Percentiles rank a stretch among this genome's conserved stretches.
Conservation (phyloP, 2,797 vertebrate species). For the Rhabdomys pumilio region DNA sequence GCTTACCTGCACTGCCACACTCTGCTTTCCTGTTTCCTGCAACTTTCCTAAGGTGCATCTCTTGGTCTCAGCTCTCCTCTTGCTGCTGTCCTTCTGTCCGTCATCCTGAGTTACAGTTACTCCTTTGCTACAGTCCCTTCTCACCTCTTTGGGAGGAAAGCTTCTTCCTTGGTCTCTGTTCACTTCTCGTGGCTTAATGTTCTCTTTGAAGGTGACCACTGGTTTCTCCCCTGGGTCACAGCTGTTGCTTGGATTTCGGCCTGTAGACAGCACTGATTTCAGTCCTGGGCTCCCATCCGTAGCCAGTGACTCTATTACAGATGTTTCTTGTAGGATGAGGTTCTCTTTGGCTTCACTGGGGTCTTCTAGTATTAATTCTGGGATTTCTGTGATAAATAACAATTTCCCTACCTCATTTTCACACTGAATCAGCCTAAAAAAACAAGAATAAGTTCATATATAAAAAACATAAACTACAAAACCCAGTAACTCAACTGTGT, state of each 20-base stretch:
- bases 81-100: slow-evolving; percentile 94
- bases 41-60: slow-evolving; percentile 92
- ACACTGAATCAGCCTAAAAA: slow-evolving; percentile 95
- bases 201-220: slow-evolving; percentile 98
- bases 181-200: slow-evolving; percentile 96
- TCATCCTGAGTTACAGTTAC: slow-evolving; percentile 91
- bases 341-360: slow-evolving; percentile 94
- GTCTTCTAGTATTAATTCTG: slow-evolving; percentile 95
- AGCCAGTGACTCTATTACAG: slow-evolving; percentile 91
- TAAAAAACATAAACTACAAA: slow-evolving; percentile 67
- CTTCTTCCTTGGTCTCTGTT: slow-evolving; percentile 92
- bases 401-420: slow-evolving; percentile 94
- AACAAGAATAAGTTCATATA: slow-evolving; percentile 74
- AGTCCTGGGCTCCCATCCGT: slow-evolving; percentile 92
- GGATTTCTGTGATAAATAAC: slow-evolving; percentile 96
- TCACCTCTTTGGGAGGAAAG: slow-evolving; percentile 92
- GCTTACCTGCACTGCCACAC: slow-evolving; percentile 93
- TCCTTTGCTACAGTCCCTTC: slow-evolving; percentile 92
- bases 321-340: slow-evolving; percentile 94
- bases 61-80: slow-evolving; percentile 96
- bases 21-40: slow-evolving; percentile 92
- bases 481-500: slow-evolving; percentile 23
- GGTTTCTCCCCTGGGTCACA: slow-evolving; percentile 94
- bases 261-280: slow-evolving; percentile 95
- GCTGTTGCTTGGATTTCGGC: slow-evolving; percentile 93